Evolutionary conservation across 2,113 vertebrate genomes (phyloP).

Genomic region (Cinclus cinclus): DNA sequence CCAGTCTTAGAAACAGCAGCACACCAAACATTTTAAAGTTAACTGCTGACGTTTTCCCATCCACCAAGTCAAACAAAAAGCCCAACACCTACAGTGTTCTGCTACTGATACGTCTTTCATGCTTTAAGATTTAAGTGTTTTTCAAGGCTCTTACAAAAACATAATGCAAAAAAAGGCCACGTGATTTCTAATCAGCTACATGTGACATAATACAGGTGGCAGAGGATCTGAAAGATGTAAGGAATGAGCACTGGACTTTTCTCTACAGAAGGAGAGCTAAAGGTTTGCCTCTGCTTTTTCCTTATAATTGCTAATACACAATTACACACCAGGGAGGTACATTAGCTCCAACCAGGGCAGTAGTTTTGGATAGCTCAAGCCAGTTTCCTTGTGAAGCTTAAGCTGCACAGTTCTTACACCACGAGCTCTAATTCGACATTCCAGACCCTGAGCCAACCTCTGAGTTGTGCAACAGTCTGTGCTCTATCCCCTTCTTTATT

Average conservation of each 20-base stretch:
- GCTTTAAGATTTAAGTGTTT: background rate
- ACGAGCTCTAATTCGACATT: background rate
- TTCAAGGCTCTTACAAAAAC: background rate
- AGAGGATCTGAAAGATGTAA: background rate
- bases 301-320: background rate
- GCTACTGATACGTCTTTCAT: background rate
- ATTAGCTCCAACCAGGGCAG: background rate
- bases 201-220: background rate
- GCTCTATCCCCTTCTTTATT: background rate
- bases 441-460: background rate
- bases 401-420: background rate
- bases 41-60: background rate
- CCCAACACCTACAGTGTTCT: background rate
- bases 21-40: background rate
- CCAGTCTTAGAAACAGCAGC: background rate
- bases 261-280: background rate
- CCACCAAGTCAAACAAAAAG: background rate
- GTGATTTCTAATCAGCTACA: background rate
- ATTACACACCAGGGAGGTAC: no score
- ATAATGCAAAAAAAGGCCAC: background rate
- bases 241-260: background rate
- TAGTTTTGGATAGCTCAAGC: background rate
- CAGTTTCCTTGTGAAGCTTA: background rate
- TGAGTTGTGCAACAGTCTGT: background rate
- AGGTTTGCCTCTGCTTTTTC: background rate